phyloP scores from a whole-genome alignment of 2,113 vertebrate species.

The Stigmatopora nigra region DNA sequence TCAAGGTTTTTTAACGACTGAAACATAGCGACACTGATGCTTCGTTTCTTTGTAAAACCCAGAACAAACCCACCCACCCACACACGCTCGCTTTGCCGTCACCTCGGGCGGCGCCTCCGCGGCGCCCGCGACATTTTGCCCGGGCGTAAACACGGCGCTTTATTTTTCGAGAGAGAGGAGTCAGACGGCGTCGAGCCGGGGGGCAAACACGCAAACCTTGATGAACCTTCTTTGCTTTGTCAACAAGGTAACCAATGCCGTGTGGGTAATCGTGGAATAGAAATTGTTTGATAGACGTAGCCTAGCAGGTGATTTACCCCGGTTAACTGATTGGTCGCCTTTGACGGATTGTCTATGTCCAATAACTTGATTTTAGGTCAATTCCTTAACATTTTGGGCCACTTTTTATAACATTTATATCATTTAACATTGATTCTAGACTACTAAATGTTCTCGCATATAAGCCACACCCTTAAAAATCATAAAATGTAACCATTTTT shows the following conservation, averaged over 20 bases:
- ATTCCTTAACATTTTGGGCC: no score
- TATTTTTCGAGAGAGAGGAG: conserved; percentile 27
- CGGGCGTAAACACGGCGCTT: conserved; percentile 55
- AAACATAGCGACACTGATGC: neutral
- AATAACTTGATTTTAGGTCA: no score
- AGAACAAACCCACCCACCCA: conserved; percentile 24
- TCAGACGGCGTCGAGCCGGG: conserved; percentile 41
- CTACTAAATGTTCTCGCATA: no score
- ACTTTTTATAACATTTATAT: no score
- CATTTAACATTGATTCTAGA: no score
- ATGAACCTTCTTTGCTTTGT: conserved; percentile 40
- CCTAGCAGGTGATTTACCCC: no score
- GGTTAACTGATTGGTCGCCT: no score
- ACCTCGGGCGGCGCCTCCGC: conserved; percentile 56
- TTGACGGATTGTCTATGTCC: no score
- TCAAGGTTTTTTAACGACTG: neutral
- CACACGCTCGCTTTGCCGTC: conserved; percentile 21
- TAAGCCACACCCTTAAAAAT: no score
- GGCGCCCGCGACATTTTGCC: conserved; percentile 48
- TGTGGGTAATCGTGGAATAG: no score
- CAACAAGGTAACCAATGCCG: no score
- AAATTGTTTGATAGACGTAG: neutral
- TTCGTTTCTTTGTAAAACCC: neutral
- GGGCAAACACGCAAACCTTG: conserved; percentile 63
- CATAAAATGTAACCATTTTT: no score